Conservation (phyloP, 2,113 vertebrate genomes). For the Nibea coibor region DNA sequence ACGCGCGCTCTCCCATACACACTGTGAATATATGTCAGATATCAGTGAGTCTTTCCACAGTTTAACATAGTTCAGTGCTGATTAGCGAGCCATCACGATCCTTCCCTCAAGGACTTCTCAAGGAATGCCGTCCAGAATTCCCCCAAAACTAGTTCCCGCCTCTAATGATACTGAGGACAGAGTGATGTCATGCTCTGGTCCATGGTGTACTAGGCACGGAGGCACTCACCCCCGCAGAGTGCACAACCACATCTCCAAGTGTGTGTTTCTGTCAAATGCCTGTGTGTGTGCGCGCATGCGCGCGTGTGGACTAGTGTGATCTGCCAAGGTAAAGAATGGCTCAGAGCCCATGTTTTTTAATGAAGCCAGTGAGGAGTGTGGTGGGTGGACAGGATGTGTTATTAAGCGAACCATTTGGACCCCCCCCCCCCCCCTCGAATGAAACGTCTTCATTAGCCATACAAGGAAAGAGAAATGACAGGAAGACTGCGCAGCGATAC, state of each 20-base stretch:
- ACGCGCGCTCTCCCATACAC: slow-evolving; percentile 25
- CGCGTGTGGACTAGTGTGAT: slow-evolving; percentile 35
- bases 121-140: slow-evolving; percentile 78
- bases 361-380: slow-evolving; percentile 69
- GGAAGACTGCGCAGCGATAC: slow-evolving; percentile 13
- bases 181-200: slow-evolving; percentile 78
- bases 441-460: slow-evolving; percentile 53
- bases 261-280: slow-evolving; percentile 34
- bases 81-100: slow-evolving; percentile 74
- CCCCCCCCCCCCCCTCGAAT: slow-evolving; percentile 57
- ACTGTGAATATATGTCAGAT: slow-evolving; percentile 61
- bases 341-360: slow-evolving; percentile 72
- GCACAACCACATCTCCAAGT: slow-evolving; percentile 58
- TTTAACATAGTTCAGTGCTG: slow-evolving; percentile 73
- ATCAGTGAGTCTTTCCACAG: slow-evolving; percentile 73
- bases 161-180: slow-evolving; percentile 76
- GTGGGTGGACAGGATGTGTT: slow-evolving; percentile 73
- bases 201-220: slow-evolving; percentile 82
- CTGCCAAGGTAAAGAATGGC: slow-evolving; percentile 74
- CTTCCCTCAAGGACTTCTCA: slow-evolving; percentile 74
- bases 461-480: slow-evolving; percentile 35
- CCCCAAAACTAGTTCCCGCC: slow-evolving; percentile 69
- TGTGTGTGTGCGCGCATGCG: slow-evolving; percentile 41
- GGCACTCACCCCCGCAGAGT: slow-evolving; percentile 64
- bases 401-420: slow-evolving; percentile 67